Percentiles rank a stretch among this genome's conserved stretches.
Evolutionary conservation across 2,797 vertebrate species (phyloP).

Genomic region (Eulemur albifrons): DNA sequence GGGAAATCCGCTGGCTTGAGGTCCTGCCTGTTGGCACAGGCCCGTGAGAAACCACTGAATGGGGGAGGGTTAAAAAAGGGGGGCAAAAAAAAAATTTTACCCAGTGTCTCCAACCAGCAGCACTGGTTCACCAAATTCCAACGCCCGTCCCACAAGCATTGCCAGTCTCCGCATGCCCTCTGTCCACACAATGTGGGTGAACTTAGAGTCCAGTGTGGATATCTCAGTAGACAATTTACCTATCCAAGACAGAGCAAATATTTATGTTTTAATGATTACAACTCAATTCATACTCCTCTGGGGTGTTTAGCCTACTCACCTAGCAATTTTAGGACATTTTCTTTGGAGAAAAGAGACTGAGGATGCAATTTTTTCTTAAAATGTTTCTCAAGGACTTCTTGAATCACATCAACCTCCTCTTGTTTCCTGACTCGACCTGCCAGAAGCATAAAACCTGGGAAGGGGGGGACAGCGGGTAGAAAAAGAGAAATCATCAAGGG

Average conservation of each 20-base stretch:
- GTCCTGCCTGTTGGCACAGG: no score
- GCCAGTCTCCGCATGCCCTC: constrained; percentile 92
- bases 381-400: constrained; percentile 93
- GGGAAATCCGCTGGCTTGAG: no score
- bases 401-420: constrained; percentile 92
- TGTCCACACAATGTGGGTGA: constrained; percentile 96
- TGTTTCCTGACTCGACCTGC: constrained; percentile 95
- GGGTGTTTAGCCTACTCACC: constrained; percentile 87
- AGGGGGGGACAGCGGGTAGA: background rate
- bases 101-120: constrained; percentile 97
- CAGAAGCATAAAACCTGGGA: constrained; percentile 95
- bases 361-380: constrained; percentile 93
- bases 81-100: constrained; percentile 75
- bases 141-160: constrained; percentile 92
- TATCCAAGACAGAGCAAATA: constrained; percentile 68
- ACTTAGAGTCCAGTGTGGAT: constrained; percentile 89
- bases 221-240: constrained; percentile 76
- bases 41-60: no score
- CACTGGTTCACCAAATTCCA: constrained; percentile 94
- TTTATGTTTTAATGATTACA: constrained; percentile 40
- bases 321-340: constrained; percentile 90
- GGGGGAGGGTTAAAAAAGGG: no score
- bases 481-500: background rate
- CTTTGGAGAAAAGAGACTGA: constrained; percentile 90
- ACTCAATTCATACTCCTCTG: background rate